These are phyloP conservation scores for Anneissia japonica DNA, from an alignment of 35 echinoderm and acorn worm species.

Conservation along the genomic window DNA sequence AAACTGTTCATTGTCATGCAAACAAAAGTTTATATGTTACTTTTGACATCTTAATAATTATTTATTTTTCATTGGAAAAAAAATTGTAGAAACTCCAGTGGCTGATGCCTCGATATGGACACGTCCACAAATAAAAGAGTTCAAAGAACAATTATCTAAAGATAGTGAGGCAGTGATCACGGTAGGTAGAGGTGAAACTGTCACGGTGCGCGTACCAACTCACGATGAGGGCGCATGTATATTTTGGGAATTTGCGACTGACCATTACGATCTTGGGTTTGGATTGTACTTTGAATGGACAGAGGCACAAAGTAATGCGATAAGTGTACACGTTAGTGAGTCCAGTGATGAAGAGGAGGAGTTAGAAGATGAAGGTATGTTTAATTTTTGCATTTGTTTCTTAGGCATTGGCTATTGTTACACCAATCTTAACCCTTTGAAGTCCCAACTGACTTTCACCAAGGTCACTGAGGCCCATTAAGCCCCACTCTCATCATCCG, in stretches of 20 bases:
- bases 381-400: background rate
- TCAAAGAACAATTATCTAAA: conserved; percentile 76
- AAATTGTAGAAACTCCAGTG: conserved; percentile 45
- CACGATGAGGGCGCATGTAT: conserved; percentile 90
- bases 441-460: too few species aligned
- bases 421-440: too few species aligned
- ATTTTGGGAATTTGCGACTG: conserved; percentile 99
- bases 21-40: too few species aligned
- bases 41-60: background rate
- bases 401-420: too few species aligned
- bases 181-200: conserved; percentile 87
- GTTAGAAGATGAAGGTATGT: conserved; percentile 61
- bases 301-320: conserved; percentile 72
- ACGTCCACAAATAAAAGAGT: conserved; percentile 62
- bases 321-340: conserved; percentile 95
- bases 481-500: too few species aligned
- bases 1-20: too few species aligned
- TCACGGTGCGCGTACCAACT: conserved; percentile 91
- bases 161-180: conserved; percentile 83
- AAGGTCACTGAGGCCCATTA: too few species aligned
- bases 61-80: conserved; percentile 7
- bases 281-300: conserved; percentile 98
- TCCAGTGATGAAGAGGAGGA: conserved; percentile 88
- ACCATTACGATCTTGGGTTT: conserved; percentile 96
- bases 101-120: conserved; percentile 95